Evolutionary conservation across 2,888 invertebrate species (phyloP), one percentile per base, ranked within the genome.

Genomic region (Disparrhopalites patrizii): DNA sequence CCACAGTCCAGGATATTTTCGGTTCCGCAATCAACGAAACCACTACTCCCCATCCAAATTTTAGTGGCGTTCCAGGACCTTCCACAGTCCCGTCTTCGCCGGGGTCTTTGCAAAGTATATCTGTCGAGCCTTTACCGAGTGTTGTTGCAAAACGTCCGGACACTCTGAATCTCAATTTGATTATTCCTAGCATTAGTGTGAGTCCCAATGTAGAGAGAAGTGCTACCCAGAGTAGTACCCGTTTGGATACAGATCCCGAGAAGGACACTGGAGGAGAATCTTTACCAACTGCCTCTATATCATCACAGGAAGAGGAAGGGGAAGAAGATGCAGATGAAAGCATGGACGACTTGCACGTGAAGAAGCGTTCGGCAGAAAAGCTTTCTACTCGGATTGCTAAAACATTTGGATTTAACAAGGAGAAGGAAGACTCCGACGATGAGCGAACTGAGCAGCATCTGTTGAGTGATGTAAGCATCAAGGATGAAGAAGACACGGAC

Each of bases 1-100:
- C 74, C 10, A 75, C 75, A n/a, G 73, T 75, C 1, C 69, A 73
- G 1, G 74, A 74, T 10, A 70, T 75, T n/a, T 75, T 75, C 63
- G 72, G 71, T 18, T n/a, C 50, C 10, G 28, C 15, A 3, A 55
- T 50, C 25, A 50, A 56, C 1, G 54, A 36, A 50, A 18, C 18
- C 27, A 18, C 31, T 25, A 56, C 2, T 4, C 33, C 31, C 15
- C 20, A 15, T 36, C 2, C 38, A 56, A 1, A 13, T 36, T 31
- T 38, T 2, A 54, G 13, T 36, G 20, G 18, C 1, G 28, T 18
- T 1, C 20, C 30, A 27, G 54, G 54, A 13, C 20, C 31, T n/a
- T 54, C 31, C 30, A 30, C 10, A 2, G 31, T 31, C 2, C 31
- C 31, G 10, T 28, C 54, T 31, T 36, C 8, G 8, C 25, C 18